phyloP scores from a whole-genome alignment of 2,888 invertebrate genomes.

The Serrognathus titanus region DNA sequence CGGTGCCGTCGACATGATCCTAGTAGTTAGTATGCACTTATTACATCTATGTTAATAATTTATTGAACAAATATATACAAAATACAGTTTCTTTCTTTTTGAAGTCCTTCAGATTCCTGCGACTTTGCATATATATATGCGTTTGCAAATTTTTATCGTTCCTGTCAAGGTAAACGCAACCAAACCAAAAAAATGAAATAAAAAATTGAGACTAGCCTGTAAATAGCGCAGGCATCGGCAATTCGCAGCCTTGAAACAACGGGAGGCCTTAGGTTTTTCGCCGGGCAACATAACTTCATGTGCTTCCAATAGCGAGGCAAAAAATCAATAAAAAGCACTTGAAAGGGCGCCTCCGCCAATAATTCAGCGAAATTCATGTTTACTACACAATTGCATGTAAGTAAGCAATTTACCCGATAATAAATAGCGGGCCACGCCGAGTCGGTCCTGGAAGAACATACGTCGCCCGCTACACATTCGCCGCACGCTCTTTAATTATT shows the following conservation, averaged over 20 bases:
- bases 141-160: too few relatives aligned
- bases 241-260: constrained; percentile 22
- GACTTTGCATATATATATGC: too few relatives aligned
- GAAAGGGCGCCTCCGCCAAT: constrained; percentile 35
- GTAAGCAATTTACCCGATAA: constrained; percentile 36
- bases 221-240: neutral
- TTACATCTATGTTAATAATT: too few relatives aligned
- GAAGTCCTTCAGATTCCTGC: too few relatives aligned
- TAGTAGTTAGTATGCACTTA: too few relatives aligned
- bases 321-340: constrained; percentile 35
- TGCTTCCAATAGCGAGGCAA: constrained; percentile 26
- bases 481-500: neutral
- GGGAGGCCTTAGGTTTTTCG: constrained; percentile 21
- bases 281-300: constrained; percentile 33
- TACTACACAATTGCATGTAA: constrained; percentile 43
- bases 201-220: neutral
- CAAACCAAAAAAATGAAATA: too few relatives aligned
- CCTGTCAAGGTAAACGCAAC: too few relatives aligned
- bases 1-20: too few relatives aligned
- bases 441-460: constrained; percentile 12
- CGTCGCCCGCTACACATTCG: neutral
- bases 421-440: constrained; percentile 30
- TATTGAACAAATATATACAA: too few relatives aligned
- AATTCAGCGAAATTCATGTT: constrained; percentile 40
- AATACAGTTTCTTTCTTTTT: too few relatives aligned